Percentiles rank a stretch among this genome's conserved stretches.
These are phyloP conservation scores for Galagoides demidoff DNA, from an alignment of 2,797 vertebrate genomes.

Conservation along the genomic window DNA sequence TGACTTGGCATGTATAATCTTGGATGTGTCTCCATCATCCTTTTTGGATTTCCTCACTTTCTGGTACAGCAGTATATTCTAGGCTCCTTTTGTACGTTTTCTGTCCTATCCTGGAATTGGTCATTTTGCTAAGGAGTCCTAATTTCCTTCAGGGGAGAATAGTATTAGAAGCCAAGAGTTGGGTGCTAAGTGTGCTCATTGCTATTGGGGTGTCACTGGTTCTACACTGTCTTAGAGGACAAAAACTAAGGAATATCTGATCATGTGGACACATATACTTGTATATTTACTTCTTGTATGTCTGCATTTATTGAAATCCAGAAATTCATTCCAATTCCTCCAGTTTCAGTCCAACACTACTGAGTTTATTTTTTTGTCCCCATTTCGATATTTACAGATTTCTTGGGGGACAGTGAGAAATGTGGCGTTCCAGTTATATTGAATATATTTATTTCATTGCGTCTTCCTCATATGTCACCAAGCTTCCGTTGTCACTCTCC, in stretches of 20 bases:
- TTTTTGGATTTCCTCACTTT: not conserved
- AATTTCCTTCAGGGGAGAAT: not conserved
- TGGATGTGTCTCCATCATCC: not conserved
- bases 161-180: slow-evolving; percentile 30
- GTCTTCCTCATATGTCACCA: rapidly evolving
- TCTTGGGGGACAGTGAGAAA: not conserved
- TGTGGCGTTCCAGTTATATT: not conserved
- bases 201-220: not conserved
- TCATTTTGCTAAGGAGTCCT: not conserved
- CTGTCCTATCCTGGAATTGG: not conserved
- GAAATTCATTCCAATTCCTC: not conserved
- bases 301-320: not conserved
- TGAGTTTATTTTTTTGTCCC: not conserved
- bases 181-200: not conserved
- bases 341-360: not conserved
- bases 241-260: not conserved
- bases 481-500: not conserved
- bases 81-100: not conserved
- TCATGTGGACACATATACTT: not conserved
- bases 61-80: not conserved
- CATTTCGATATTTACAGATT: not conserved
- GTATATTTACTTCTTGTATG: not conserved
- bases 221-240: not conserved
- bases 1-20: not conserved
- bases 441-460: not conserved